Conservation (phyloP, 2,797 vertebrate species). For the Bovichtus variegatus region DNA sequence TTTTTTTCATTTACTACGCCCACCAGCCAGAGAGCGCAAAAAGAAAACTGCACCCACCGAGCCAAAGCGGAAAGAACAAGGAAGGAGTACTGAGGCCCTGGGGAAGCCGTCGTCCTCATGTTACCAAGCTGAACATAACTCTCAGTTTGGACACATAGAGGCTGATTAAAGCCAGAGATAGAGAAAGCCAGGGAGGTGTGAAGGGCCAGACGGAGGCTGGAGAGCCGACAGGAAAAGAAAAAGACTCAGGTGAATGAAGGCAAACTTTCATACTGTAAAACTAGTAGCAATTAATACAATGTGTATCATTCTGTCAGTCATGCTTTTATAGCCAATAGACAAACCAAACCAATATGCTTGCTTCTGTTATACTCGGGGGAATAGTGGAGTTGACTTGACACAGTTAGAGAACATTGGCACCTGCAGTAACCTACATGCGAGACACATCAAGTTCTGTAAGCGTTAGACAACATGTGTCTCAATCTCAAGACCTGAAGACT, state of each 20-base stretch:
- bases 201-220: slow-evolving; percentile 4
- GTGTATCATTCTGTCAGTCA: background rate
- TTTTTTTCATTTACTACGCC: slow-evolving; percentile 75
- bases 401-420: background rate
- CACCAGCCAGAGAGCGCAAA: slow-evolving; percentile 65
- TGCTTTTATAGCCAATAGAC: background rate
- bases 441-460: background rate
- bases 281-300: background rate
- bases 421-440: background rate
- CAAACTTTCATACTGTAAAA: background rate
- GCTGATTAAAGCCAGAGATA: slow-evolving; percentile 68
- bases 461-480: background rate
- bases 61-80: slow-evolving; percentile 62
- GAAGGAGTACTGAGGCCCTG: slow-evolving; percentile 61
- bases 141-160: slow-evolving; percentile 52
- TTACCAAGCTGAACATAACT: slow-evolving; percentile 73
- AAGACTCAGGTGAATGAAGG: background rate
- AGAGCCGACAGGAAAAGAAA: background rate
- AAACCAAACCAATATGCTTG: background rate
- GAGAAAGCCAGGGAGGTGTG: slow-evolving; percentile 35
- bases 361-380: background rate
- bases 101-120: slow-evolving; percentile 68
- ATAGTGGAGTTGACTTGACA: background rate
- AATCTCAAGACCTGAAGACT: background rate
- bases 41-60: slow-evolving; percentile 67